Evolutionary conservation across 2,888 invertebrate genomes (phyloP).

Genomic region (Palloptera scutellata): DNA sequence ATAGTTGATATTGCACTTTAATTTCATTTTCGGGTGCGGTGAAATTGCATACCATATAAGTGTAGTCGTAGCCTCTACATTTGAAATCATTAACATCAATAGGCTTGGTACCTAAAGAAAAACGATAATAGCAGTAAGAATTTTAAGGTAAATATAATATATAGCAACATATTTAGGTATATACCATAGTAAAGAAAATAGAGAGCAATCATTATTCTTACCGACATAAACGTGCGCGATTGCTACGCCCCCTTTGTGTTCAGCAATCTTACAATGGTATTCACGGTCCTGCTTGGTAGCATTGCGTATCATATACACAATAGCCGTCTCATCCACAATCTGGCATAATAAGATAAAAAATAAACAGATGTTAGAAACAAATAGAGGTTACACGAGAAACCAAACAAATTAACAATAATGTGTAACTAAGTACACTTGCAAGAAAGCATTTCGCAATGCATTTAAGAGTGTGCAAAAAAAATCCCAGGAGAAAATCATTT

Average conservation of each 20-base stretch:
- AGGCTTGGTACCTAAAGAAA: slow-evolving; percentile 68
- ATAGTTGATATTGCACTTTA: slow-evolving; percentile 66
- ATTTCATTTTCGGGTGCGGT: slow-evolving; percentile 69
- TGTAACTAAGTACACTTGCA: neutral
- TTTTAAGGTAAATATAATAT: neutral
- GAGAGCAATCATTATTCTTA: slow-evolving; percentile 28
- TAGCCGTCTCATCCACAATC: slow-evolving; percentile 50
- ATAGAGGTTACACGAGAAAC: neutral
- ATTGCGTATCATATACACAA: slow-evolving; percentile 48
- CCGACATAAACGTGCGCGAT: slow-evolving; percentile 49
- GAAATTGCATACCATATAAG: slow-evolving; percentile 79
- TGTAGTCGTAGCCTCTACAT: slow-evolving; percentile 78
- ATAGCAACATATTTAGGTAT: neutral
- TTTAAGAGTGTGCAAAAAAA: no score
- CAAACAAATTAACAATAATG: neutral
- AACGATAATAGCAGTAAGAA: neutral
- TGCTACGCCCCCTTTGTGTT: slow-evolving; percentile 50
- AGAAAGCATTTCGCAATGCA: neutral
- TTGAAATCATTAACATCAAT: slow-evolving; percentile 73
- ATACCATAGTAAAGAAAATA: neutral
- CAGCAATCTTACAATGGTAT: slow-evolving; percentile 54
- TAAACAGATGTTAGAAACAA: neutral
- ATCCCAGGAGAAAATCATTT: neutral
- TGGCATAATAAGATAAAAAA: slow-evolving; percentile 13
- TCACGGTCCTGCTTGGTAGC: slow-evolving; percentile 45